Evolutionary conservation across 2,888 invertebrate species (phyloP).

Genomic region (Agrenia bidenticulata): DNA sequence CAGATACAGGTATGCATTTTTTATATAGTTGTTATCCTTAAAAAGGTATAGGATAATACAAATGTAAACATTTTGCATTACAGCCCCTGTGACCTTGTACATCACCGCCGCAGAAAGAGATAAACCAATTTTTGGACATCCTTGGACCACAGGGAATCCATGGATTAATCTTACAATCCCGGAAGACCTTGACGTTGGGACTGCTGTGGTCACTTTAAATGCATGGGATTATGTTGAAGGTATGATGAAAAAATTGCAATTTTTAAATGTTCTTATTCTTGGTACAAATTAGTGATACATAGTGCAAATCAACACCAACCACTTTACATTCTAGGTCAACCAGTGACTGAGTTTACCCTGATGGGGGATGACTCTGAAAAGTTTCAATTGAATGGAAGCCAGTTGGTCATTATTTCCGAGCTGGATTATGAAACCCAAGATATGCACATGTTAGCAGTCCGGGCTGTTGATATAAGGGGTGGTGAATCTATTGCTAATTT

Average conservation of each 20-base stretch:
- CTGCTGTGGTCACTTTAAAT: conserved; percentile 67
- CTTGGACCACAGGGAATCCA: conserved; percentile 70
- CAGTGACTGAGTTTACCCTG: conserved; percentile 37
- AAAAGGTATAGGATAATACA: conserved; percentile 18
- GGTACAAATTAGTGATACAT: not conserved
- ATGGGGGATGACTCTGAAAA: conserved; percentile 42
- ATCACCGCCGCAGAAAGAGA: conserved; percentile 73
- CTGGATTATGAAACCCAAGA: conserved; percentile 79
- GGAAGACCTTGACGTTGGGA: conserved; percentile 75
- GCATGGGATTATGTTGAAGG: conserved; percentile 72
- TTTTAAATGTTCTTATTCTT: too few species aligned
- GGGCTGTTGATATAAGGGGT: conserved; percentile 79
- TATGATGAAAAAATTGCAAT: too few species aligned
- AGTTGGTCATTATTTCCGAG: conserved; percentile 50
- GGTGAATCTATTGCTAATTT: conserved; percentile 70
- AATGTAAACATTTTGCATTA: conserved; percentile 37
- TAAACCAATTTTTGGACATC: conserved; percentile 72
- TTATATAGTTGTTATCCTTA: not conserved
- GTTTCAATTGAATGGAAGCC: conserved; percentile 47
- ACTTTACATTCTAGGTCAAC: too few species aligned
- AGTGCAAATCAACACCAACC: not conserved
- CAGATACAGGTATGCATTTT: conserved; percentile 55
- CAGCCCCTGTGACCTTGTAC: conserved; percentile 72
- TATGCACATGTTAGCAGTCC: conserved; percentile 75
- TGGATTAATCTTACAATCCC: conserved; percentile 68